Base-by-base conservation (phyloP, 2,113 vertebrate species). In the Ctenodactylus gundi region DNA sequence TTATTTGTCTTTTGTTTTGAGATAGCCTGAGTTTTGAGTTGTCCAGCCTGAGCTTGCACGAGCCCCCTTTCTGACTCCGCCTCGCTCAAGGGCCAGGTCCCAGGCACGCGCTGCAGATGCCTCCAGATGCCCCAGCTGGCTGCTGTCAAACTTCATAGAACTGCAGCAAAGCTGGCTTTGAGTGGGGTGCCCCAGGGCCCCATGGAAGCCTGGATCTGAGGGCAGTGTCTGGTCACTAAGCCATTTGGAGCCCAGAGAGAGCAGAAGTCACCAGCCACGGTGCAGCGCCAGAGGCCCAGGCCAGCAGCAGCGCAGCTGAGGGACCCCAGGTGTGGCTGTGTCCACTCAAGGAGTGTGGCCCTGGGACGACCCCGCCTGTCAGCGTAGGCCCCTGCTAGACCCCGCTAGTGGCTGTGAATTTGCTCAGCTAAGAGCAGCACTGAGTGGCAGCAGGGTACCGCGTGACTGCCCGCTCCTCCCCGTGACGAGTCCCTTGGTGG, bases 391-490 rank as follows among this genome's bases (percentile, higher is more conserved):
- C n/a, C n/a, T n/a, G n/a, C n/a, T n/a, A n/a, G n/a, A n/a, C 65
- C 58, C 21, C 15, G 46, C 57, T 0, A 5, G 70, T 3, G 10
- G 2, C 51, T 58, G 4, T n/a, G 31, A 10, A 23, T 17, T 77
- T 14, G 49, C n/a, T 84, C 34, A 49, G 60, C 31, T 81, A 31
- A 20, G 73, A 90, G 58, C 4, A 36, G 31, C 39, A 21, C 4
- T 23, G 11, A 23, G 29, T 4, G 17, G 9, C 11, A 4, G 39
- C 7, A 17, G 53, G 85, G 65, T 7, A 0, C 1, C 7, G 0
- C n/a, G 6, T 14, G 72, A n/a, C 39, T 9, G 4, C 44, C 1
- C 14, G 11, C 12, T 2, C 15, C 73, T 20, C 76, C 27, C 51
- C 34, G 39, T 34, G 72, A 20, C 46, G 12, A 17, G 21, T 7